phyloP scores from a whole-genome alignment of 2,888 invertebrate species.

The Hybos culiciformis region DNA sequence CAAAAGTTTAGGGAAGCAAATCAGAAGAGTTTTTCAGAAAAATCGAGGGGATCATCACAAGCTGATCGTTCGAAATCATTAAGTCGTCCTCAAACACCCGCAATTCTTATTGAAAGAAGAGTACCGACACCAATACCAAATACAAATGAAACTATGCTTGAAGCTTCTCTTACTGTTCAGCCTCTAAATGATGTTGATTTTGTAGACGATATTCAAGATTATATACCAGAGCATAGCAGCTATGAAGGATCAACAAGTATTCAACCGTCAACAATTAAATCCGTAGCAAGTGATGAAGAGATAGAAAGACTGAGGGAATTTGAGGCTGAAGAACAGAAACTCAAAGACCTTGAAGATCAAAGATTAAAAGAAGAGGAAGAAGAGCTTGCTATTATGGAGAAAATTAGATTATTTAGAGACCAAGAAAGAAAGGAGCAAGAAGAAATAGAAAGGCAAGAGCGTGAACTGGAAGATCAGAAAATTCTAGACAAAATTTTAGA shows the following conservation, averaged over 20 bases:
- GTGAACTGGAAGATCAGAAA: constrained; percentile 8
- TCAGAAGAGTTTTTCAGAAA: constrained; percentile 43
- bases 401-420: neutral
- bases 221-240: too few species aligned
- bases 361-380: constrained; percentile 3
- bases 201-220: too few species aligned
- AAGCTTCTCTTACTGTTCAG: constrained; percentile 51
- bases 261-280: constrained; percentile 21
- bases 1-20: constrained; percentile 42
- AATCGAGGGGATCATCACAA: constrained; percentile 42
- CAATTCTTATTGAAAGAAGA: constrained; percentile 45
- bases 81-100: constrained; percentile 44
- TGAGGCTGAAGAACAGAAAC: constrained; percentile 21
- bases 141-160: constrained; percentile 44
- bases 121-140: constrained; percentile 47
- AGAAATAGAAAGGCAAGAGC: neutral
- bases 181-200: constrained; percentile 41
- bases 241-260: constrained; percentile 3
- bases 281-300: neutral
- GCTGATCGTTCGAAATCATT: constrained; percentile 43
- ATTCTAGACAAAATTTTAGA: constrained; percentile 11
- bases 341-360: constrained; percentile 7
- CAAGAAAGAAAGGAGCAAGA: constrained; percentile 14
- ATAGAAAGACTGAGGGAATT: constrained; percentile 21
- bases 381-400: neutral